Conservation (phyloP, 1,140 invertebrate genomes). For the Megalopta genalis region DNA sequence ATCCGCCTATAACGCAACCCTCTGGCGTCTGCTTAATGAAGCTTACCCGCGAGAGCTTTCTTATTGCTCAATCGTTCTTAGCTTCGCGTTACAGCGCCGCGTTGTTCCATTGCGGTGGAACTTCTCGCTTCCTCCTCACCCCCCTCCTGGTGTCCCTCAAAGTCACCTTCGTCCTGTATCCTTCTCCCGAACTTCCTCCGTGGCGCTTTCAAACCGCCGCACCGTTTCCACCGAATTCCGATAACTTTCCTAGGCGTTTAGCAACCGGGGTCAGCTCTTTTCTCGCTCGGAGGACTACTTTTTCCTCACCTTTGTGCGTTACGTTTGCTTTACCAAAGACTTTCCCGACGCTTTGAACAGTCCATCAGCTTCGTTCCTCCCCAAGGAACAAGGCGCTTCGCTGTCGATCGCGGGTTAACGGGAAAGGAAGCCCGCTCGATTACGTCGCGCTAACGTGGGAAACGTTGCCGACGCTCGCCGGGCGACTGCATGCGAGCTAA, state of each 20-base stretch:
- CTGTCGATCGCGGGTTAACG: conserved; percentile 4
- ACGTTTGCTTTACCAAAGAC: conserved; percentile 37
- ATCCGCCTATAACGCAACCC: conserved; percentile 52
- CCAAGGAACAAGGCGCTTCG: background rate
- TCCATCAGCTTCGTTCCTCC: background rate
- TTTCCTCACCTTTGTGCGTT: conserved; percentile 7
- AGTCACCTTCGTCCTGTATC: background rate
- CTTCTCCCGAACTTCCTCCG: background rate
- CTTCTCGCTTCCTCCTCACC: background rate
- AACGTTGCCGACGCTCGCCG: background rate
- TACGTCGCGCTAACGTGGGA: background rate
- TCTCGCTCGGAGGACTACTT: conserved; percentile 7
- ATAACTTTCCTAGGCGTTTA: conserved; percentile 23
- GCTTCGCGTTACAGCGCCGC: conserved; percentile 46
- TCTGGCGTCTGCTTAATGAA: conserved; percentile 75
- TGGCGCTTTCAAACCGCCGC: background rate
- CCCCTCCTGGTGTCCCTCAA: background rate
- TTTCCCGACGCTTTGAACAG: conserved; percentile 22
- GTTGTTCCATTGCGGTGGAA: conserved; percentile 46
- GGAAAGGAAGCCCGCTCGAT: background rate
- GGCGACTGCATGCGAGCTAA: background rate
- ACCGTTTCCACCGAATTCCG: background rate
- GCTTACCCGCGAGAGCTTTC: conserved; percentile 70
- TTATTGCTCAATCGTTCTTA: conserved; percentile 62
- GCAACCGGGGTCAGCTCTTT: conserved; percentile 4